A percentile compares a stretch with the other conserved stretches of the same genome.
Evolutionary conservation across 1,140 invertebrate genomes (phyloP).

Genomic region (Melipona quadrifasciata): DNA sequence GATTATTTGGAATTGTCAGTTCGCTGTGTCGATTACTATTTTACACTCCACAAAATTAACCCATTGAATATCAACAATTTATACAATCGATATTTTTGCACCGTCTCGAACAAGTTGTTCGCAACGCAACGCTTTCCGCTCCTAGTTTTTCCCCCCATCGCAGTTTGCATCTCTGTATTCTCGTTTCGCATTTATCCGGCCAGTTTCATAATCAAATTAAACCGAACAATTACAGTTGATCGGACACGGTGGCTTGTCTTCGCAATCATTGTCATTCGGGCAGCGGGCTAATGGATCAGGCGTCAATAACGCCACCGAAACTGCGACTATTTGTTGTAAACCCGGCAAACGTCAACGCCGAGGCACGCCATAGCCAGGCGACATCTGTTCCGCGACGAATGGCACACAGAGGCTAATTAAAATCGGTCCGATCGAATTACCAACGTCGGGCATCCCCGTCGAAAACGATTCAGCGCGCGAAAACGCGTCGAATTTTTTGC

Average conservation of each 20-base stretch:
- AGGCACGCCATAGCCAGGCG: too few relatives aligned
- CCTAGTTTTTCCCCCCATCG: too few relatives aligned
- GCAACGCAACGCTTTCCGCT: too few relatives aligned
- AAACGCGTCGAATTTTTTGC: neutral
- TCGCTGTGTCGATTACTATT: too few relatives aligned
- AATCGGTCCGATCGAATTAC: neutral
- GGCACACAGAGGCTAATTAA: conserved; percentile 12
- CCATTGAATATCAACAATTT: too few relatives aligned
- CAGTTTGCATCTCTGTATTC: too few relatives aligned
- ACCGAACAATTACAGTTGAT: neutral
- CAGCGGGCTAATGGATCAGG: neutral
- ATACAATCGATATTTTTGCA: too few relatives aligned
- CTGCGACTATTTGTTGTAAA: conserved; percentile 7
- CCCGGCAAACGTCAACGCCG: neutral
- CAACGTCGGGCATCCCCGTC: too few relatives aligned
- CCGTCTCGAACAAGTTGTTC: too few relatives aligned
- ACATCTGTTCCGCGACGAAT: neutral
- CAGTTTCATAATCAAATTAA: neutral
- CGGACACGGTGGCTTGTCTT: neutral
- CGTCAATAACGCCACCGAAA: conserved; percentile 24
- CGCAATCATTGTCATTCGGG: conserved; percentile 11
- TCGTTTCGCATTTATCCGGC: too few relatives aligned
- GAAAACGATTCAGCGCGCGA: neutral
- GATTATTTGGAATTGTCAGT: too few relatives aligned
- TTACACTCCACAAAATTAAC: too few relatives aligned